These are phyloP conservation scores for Ciona savignyi DNA, from an alignment of 23 tunicate genomes.

Conservation along the genomic window DNA sequence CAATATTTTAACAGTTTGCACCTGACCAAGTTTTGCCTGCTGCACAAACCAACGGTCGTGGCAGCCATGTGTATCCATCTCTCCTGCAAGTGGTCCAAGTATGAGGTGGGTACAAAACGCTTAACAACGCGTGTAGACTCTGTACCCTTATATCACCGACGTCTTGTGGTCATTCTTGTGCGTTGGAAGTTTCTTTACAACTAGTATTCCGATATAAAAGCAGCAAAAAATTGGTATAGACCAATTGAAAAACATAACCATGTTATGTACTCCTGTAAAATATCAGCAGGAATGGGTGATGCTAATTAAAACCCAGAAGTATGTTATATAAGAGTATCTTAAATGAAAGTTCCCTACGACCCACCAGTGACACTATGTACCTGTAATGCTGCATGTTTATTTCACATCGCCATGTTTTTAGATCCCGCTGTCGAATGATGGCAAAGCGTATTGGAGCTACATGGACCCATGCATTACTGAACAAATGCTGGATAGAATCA, in stretches of 20 bases:
- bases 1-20: conserved; percentile 49
- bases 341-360: too few species aligned
- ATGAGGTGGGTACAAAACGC: conserved; percentile 67
- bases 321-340: too few species aligned
- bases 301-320: too few species aligned
- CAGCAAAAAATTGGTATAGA: too few species aligned
- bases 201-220: too few species aligned
- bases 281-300: too few species aligned
- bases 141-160: too few species aligned
- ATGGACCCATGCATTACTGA: conserved; percentile 82
- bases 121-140: too few species aligned
- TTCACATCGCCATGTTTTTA: conserved; percentile 14
- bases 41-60: conserved; percentile 87
- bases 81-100: conserved; percentile 94
- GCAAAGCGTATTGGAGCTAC: conserved; percentile 82
- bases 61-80: conserved; percentile 99
- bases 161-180: too few species aligned
- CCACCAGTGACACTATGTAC: not conserved
- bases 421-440: conserved; percentile 87
- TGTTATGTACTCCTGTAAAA: too few species aligned
- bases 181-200: too few species aligned
- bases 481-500: conserved; percentile 59
- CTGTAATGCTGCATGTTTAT: not conserved
- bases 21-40: conserved; percentile 90
- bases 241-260: too few species aligned